Percentiles rank a stretch among this genome's conserved stretches.
phyloP scores from a whole-genome alignment of 2,888 invertebrate genomes.

The Resseliella maxima region DNA sequence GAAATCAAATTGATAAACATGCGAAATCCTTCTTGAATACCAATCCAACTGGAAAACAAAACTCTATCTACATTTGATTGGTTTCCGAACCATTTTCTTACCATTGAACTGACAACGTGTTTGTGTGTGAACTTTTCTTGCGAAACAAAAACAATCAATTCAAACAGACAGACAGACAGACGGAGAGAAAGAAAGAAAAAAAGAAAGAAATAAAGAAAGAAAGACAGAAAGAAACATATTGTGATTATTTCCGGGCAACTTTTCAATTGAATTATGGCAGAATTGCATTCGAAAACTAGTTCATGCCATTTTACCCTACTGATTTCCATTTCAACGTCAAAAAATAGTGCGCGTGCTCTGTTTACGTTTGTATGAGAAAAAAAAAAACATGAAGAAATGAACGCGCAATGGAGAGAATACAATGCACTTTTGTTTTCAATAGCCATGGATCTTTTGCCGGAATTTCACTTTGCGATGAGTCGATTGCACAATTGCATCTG shows the following conservation, averaged over 20 bases:
- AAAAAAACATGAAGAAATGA: not conserved
- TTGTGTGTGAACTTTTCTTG: not conserved
- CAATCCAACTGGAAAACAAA: not conserved
- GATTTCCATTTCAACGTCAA: slow-evolving; percentile 39
- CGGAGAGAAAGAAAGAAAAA: no score
- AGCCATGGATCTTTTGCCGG: not conserved
- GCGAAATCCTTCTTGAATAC: not conserved
- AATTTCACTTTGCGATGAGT: not conserved
- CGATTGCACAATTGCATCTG: not conserved
- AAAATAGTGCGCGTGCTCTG: not conserved
- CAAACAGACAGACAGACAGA: no score
- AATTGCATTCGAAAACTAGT: slow-evolving; percentile 29
- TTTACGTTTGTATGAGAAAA: not conserved
- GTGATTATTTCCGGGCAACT: slow-evolving; percentile 18
- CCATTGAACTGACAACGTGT: not conserved
- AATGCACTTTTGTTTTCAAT: slow-evolving; percentile 27
- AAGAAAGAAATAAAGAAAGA: not conserved
- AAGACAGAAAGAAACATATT: not conserved
- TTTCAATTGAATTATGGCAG: slow-evolving; percentile 36
- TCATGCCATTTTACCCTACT: slow-evolving; percentile 46
- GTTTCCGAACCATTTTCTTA: not conserved
- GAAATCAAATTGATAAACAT: not conserved
- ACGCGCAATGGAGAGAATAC: not conserved
- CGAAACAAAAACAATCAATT: no score
- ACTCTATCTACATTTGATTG: not conserved